A percentile compares a stretch with the other conserved stretches of the same genome.
Evolutionary conservation across 2,113 vertebrate genomes (phyloP).

Genomic region (Anhinga anhinga): DNA sequence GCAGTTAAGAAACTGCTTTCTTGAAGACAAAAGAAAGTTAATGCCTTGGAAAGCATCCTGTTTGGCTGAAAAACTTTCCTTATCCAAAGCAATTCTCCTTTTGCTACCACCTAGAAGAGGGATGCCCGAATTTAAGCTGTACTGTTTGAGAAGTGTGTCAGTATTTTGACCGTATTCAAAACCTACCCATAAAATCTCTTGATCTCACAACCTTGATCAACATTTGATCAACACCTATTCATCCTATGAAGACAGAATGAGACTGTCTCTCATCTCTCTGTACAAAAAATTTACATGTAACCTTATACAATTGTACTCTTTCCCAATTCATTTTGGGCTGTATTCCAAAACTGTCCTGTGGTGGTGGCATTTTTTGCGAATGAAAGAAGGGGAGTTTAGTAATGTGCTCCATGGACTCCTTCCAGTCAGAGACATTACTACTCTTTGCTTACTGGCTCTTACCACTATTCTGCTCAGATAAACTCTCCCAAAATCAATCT

Average conservation of each 20-base stretch:
- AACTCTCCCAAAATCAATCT: neutral
- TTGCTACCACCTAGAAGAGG: neutral
- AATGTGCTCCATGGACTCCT: neutral
- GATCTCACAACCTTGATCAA: neutral
- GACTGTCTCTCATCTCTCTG: neutral
- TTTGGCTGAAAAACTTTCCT: neutral
- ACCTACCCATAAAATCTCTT: neutral
- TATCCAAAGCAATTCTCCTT: neutral
- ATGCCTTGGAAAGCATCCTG: neutral
- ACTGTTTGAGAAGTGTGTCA: neutral
- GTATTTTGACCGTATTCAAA: neutral
- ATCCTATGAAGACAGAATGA: neutral
- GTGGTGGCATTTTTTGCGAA: neutral
- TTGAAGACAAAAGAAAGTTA: neutral
- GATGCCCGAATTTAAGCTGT: neutral
- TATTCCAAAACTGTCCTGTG: neutral
- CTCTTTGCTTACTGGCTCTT: neutral
- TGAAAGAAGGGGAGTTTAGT: neutral
- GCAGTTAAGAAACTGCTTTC: neutral
- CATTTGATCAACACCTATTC: neutral
- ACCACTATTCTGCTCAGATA: neutral
- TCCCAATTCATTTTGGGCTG: neutral
- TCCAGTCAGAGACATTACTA: neutral
- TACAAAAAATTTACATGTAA: neutral
- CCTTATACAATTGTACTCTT: neutral